Conservation (phyloP, 2,797 vertebrate genomes). For the Phrynocephalus vlangalii region DNA sequence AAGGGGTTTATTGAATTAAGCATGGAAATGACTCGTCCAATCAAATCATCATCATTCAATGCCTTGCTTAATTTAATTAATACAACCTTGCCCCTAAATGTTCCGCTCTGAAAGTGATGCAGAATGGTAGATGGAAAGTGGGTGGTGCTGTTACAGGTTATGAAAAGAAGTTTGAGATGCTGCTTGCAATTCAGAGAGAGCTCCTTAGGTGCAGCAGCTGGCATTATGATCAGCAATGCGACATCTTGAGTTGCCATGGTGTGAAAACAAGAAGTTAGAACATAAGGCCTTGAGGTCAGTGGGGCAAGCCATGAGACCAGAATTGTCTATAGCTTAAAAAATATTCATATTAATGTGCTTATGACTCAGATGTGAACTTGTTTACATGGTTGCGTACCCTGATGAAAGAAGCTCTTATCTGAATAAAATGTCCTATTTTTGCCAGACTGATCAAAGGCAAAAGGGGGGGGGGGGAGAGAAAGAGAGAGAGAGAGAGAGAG, state of each 20-base stretch:
- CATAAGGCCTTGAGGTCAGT: not conserved
- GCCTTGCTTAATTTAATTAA: slow-evolving; percentile 54
- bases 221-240: slow-evolving; percentile 3
- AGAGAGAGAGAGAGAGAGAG: too few species aligned
- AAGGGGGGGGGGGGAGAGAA: not conserved
- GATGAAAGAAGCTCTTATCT: not conserved
- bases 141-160: not conserved
- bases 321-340: not conserved
- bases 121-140: slow-evolving; percentile 30
- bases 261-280: not conserved
- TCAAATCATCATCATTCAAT: slow-evolving; percentile 33
- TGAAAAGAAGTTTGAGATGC: not conserved
- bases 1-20: slow-evolving; percentile 61
- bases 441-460: not conserved
- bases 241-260: not conserved
- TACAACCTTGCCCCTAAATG: slow-evolving; percentile 27
- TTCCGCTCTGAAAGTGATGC: slow-evolving; percentile 30
- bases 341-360: not conserved
- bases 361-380: not conserved
- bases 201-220: not conserved
- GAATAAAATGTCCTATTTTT: not conserved
- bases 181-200: not conserved
- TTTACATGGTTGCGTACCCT: not conserved
- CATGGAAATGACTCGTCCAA: slow-evolving; percentile 45
- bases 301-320: not conserved